Conservation (phyloP, 2,888 invertebrate genomes). For the Unio delphinus region DNA sequence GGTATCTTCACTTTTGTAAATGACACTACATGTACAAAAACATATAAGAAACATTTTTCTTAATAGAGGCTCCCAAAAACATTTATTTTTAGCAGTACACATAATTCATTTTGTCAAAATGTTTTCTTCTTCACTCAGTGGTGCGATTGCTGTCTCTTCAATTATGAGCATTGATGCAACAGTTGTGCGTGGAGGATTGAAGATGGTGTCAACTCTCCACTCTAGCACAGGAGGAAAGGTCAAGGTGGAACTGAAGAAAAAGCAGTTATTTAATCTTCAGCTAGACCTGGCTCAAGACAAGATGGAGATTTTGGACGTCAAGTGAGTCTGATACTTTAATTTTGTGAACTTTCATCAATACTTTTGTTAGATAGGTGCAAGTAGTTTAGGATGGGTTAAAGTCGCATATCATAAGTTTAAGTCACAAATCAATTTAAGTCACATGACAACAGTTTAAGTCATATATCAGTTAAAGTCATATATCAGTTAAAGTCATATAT, state of each 20-base stretch:
- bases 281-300: conserved; percentile 87
- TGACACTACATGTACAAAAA: too few relatives aligned
- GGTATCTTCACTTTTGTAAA: too few relatives aligned
- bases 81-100: not conserved
- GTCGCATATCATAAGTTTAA: too few relatives aligned
- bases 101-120: not conserved
- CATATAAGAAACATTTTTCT: too few relatives aligned
- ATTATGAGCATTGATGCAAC: conserved; percentile 89
- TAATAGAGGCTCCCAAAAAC: too few relatives aligned
- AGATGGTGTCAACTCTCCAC: conserved; percentile 86
- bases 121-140: conserved; percentile 74
- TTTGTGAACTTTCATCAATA: not conserved
- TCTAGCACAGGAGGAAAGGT: conserved; percentile 87
- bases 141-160: conserved; percentile 86
- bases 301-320: conserved; percentile 87
- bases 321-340: conserved; percentile 48
- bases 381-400: not conserved
- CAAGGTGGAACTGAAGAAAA: conserved; percentile 80
- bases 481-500: too few relatives aligned
- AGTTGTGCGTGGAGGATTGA: conserved; percentile 85
- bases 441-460: too few relatives aligned
- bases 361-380: not conserved
- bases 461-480: too few relatives aligned
- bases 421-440: too few relatives aligned
- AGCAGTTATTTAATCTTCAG: conserved; percentile 80